Conservation (phyloP, 2,113 vertebrate genomes). For the Dolichallabes microphthalmus region DNA sequence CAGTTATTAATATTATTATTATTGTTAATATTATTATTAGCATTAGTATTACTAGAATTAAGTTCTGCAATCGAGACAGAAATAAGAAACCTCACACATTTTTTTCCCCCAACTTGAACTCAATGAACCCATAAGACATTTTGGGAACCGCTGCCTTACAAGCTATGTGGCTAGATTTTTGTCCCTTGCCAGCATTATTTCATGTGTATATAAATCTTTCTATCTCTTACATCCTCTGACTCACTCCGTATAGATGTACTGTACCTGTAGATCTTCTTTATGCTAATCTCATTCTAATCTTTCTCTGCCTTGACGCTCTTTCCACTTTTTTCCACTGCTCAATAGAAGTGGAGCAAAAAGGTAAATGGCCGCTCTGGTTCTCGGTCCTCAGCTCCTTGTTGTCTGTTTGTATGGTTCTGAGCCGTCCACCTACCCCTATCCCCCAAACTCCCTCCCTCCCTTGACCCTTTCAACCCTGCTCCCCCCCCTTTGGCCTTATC, state of each 20-base stretch:
- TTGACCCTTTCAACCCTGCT: conserved; percentile 57
- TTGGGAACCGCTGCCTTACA: conserved; percentile 2
- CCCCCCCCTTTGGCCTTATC: not conserved
- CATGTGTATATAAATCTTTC: conserved; percentile 23
- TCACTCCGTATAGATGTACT: conserved; percentile 47
- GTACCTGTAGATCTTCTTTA: conserved; percentile 77
- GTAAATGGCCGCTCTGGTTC: conserved; percentile 93
- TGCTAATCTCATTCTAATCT: conserved; percentile 93
- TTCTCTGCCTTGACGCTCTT: conserved; percentile 91
- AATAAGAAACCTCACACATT: not conserved
- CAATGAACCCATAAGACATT: not conserved
- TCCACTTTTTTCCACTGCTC: conserved; percentile 87
- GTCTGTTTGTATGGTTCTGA: conserved; percentile 85
- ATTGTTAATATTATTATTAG: not conserved
- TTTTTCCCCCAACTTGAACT: not conserved
- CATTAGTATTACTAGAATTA: not conserved
- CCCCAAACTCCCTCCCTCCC: conserved; percentile 69
- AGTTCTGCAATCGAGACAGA: not conserved
- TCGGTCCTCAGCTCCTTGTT: conserved; percentile 84
- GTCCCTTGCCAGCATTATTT: conserved; percentile 61
- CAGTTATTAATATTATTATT: not conserved
- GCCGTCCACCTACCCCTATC: conserved; percentile 69
- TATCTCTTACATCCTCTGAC: conserved; percentile 6
- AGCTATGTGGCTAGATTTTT: conserved; percentile 69
- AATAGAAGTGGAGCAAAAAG: conserved; percentile 99